These are phyloP conservation scores for Tineola bisselliella DNA, from an alignment of 2,888 invertebrate genomes.

Conservation along the genomic window DNA sequence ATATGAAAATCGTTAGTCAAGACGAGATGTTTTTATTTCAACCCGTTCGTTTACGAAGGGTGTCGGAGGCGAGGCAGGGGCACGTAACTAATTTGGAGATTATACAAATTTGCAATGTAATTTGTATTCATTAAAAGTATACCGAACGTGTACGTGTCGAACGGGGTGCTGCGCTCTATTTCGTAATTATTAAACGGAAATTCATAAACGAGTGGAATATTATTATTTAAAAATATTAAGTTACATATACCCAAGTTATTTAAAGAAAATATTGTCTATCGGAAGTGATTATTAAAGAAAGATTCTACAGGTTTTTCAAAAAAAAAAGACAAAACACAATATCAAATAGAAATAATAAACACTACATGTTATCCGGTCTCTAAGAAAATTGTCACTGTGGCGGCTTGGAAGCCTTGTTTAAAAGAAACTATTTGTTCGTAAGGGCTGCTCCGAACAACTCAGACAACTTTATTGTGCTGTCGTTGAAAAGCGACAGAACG, in stretches of 20 bases:
- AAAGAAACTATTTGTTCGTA: background rate
- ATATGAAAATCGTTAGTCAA: too few relatives aligned
- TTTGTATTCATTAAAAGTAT: constrained; percentile 58
- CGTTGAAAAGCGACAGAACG: constrained; percentile 62
- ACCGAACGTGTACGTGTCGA: constrained; percentile 21
- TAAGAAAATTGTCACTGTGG: background rate
- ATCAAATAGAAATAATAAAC: constrained; percentile 2
- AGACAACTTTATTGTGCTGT: constrained; percentile 57
- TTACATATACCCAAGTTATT: too few relatives aligned
- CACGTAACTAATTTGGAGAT: constrained; percentile 62
- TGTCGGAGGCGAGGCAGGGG: constrained; percentile 20
- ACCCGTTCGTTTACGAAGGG: constrained; percentile 12
- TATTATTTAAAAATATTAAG: too few relatives aligned
- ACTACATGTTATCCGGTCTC: background rate
- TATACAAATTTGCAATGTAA: constrained; percentile 65
- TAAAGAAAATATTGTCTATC: too few relatives aligned
- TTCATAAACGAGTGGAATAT: too few relatives aligned
- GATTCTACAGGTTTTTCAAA: background rate
- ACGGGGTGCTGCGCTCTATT: background rate
- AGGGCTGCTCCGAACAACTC: constrained; percentile 12
- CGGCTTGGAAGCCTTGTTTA: background rate
- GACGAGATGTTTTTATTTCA: background rate
- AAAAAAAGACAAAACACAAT: background rate
- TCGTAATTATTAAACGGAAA: background rate
- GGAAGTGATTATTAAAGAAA: too few relatives aligned